Evolutionary conservation across 1,140 invertebrate genomes (phyloP), one percentile per base, ranked within the genome.

Genomic region (Caenorhabditis briggsae): DNA sequence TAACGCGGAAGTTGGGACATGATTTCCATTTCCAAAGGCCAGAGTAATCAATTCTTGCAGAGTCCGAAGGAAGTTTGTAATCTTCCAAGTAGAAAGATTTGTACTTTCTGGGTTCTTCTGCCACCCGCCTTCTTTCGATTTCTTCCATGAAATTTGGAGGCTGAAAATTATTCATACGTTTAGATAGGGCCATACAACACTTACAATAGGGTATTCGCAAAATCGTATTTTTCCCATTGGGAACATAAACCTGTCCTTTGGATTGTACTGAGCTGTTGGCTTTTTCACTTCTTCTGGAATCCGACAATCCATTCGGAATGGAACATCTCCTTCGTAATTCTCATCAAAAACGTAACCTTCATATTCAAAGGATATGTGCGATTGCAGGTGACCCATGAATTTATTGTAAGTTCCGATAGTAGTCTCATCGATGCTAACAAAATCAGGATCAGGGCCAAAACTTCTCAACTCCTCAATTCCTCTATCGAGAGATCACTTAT

Each of bases 131-230:
- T 23, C 33, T 78, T 23, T 50, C 46, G 7, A 78, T 78, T 50
- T 78, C 70, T 14, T 5, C 46, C 70, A 78, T 78, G 11, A 50
- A 12, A 12, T 50, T 16, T 3, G 70, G 70, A 23, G 43, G 70
- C 65, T 74, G 65, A 48, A 74, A 74, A 46, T 18, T 18, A 20
- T 16, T 20, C 20, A 8, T 5, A 0, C 8, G n/a, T 16, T n/a
- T 58, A 0, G 8, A 5, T 8, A 58, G n/a, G 5, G 8, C 20
- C n/a, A 53, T 53, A 53, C 11, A 5, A 8, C 16, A 64, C 59
- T 74, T 74, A 74, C 65, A 78, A 78, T 78, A 23, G 48, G 46
- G 53, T 11, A 50, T 78, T 78, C 70, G 14, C 70, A 78, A 23
- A 78, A 78, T 11, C 70, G 20, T 14, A 78, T 3, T 23, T 9